phyloP scores from a whole-genome alignment of 2,888 invertebrate genomes.

The Pelosia muscerda region DNA sequence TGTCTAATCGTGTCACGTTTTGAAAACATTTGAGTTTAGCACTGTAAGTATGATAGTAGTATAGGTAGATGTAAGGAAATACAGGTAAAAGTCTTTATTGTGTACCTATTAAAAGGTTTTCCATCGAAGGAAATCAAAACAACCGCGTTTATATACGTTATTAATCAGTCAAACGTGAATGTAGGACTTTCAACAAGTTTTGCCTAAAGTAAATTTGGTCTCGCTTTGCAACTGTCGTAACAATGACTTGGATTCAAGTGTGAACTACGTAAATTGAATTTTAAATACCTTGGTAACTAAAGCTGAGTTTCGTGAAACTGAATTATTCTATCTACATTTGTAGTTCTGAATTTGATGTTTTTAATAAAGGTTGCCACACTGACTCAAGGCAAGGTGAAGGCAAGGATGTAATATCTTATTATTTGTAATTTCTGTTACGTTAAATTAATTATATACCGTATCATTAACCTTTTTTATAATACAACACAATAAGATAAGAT shows the following conservation, averaged over 20 bases:
- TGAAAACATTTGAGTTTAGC: no score
- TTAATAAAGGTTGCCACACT: background rate
- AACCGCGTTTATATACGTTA: constrained; percentile 1
- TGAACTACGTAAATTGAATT: constrained; percentile 33
- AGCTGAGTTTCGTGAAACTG: background rate
- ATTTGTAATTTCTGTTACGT: no score
- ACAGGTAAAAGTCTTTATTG: background rate
- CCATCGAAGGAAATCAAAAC: background rate
- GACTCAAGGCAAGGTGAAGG: no score
- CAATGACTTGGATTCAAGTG: constrained; percentile 32
- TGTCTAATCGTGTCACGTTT: background rate
- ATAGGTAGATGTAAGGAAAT: no score
- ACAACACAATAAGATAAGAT: background rate
- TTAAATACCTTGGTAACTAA: constrained; percentile 23
- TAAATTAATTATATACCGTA: background rate
- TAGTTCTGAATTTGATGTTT: background rate
- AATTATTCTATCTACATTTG: background rate
- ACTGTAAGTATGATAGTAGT: no score
- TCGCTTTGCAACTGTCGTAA: constrained; percentile 41
- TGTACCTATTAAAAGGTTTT: background rate
- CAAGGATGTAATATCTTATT: no score
- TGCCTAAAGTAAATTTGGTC: constrained; percentile 33
- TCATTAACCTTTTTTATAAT: background rate
- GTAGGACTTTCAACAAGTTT: constrained; percentile 25
- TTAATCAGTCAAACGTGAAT: constrained; percentile 21